Percentiles rank a stretch among this genome's conserved stretches.
Conservation (phyloP, 1,140 invertebrate species). For the Macrosteles quadrilineatus region DNA sequence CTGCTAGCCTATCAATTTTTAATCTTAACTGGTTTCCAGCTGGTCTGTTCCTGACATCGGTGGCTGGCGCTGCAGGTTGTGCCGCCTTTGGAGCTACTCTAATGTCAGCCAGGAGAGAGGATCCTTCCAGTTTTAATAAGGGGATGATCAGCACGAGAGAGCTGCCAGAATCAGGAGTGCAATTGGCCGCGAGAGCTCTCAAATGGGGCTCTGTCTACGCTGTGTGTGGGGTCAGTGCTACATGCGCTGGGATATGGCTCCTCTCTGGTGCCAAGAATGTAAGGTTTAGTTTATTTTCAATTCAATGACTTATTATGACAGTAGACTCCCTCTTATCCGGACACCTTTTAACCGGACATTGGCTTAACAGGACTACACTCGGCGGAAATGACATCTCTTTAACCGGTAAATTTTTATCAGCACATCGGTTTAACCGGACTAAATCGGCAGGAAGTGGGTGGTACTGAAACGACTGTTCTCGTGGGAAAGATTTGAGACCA, state of each 20-base stretch:
- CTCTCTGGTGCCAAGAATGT: slow-evolving; percentile 80
- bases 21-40: too few species aligned
- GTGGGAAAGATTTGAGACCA: too few species aligned
- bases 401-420: too few species aligned
- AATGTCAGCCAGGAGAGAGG: slow-evolving; percentile 73
- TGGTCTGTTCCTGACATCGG: slow-evolving; percentile 70
- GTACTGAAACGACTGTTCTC: too few species aligned
- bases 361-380: too few species aligned
- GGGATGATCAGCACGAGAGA: slow-evolving; percentile 65
- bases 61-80: slow-evolving; percentile 77
- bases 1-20: too few species aligned
- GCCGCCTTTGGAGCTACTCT: slow-evolving; percentile 80
- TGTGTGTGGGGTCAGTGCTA: slow-evolving; percentile 72
- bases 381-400: too few species aligned
- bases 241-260: slow-evolving; percentile 88
- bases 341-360: too few species aligned
- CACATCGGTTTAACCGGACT: too few species aligned
- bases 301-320: background rate
- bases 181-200: slow-evolving; percentile 78
- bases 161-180: slow-evolving; percentile 71
- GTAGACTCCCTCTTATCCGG: too few species aligned
- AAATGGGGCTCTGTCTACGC: slow-evolving; percentile 87
- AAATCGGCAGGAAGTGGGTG: too few species aligned
- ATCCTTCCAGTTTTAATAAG: slow-evolving; percentile 78
- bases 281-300: slow-evolving; percentile 41